phyloP scores from a whole-genome alignment of 2,797 vertebrate species.

The Phrynocephalus vlangalii region DNA sequence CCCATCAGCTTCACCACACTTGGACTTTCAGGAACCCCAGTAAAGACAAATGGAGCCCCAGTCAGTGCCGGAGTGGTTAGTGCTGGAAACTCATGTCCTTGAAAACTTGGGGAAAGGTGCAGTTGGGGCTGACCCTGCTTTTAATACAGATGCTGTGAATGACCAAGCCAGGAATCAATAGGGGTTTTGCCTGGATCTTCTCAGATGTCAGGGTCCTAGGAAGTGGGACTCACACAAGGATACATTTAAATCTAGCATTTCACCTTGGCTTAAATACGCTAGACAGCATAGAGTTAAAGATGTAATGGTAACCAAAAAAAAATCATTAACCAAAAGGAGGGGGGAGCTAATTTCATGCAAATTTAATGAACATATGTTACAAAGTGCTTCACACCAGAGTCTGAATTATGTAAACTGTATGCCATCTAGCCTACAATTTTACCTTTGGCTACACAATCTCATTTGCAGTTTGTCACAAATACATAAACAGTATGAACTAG shows the following conservation, averaged over 20 bases:
- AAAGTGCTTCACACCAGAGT: constrained; percentile 35
- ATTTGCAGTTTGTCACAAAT: constrained; percentile 38
- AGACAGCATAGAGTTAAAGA: constrained; percentile 36
- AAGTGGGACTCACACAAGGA: neutral
- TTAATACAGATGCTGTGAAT: neutral
- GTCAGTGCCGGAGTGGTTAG: no score
- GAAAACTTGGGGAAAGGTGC: no score
- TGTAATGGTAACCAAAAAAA: constrained; percentile 31
- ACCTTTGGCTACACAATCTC: constrained; percentile 54
- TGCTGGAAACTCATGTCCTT: no score
- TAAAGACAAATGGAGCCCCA: no score
- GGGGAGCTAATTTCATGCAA: constrained; percentile 46
- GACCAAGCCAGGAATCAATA: no score
- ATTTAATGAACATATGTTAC: constrained; percentile 62
- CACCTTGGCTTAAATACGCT: neutral
- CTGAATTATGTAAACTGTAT: constrained; percentile 50
- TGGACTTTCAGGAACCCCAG: no score
- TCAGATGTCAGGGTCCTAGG: no score
- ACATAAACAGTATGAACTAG: constrained; percentile 13
- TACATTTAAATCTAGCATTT: neutral
- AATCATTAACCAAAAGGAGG: constrained; percentile 20
- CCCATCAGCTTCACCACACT: no score
- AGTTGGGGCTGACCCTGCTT: neutral
- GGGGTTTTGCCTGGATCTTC: no score
- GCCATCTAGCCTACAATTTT: constrained; percentile 21